Percentiles rank a stretch among this genome's conserved stretches.
Conservation (phyloP, 2,113 vertebrate species). For the Orcinus orca region DNA sequence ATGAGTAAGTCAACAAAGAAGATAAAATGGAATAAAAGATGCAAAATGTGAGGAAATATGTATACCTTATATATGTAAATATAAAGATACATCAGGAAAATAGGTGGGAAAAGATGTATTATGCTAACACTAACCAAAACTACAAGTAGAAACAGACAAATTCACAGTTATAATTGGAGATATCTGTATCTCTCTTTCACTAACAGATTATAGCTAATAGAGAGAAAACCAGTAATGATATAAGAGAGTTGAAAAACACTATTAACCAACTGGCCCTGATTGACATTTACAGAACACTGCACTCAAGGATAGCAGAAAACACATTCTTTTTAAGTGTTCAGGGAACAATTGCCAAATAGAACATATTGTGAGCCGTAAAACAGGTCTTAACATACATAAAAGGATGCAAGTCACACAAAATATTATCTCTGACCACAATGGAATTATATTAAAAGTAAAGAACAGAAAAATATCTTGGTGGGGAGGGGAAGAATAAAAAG, state of each 20-base stretch:
- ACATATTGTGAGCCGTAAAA: too few relatives aligned
- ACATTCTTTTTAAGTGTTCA: neutral
- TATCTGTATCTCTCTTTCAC: neutral
- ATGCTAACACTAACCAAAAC: neutral
- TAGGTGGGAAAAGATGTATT: neutral
- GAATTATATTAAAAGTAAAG: neutral
- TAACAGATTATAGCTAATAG: neutral
- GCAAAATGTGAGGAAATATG: neutral
- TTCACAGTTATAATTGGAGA: neutral
- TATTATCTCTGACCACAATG: neutral
- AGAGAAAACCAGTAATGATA: neutral
- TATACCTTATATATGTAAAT: neutral
- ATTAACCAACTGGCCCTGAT: neutral
- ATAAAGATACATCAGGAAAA: neutral
- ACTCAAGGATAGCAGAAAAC: neutral
- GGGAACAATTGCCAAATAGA: too few relatives aligned
- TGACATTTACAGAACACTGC: neutral
- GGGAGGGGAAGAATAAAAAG: too few relatives aligned
- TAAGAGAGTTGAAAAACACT: neutral
- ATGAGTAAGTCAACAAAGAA: neutral
- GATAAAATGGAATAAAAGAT: neutral
- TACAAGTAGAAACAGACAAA: neutral
- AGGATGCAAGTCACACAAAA: neutral
- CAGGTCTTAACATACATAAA: too few relatives aligned
- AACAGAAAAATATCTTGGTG: too few relatives aligned